A percentile compares a stretch with the other conserved stretches of the same genome.
These are phyloP conservation scores for Darevskia nairensis DNA, from an alignment of 2,797 vertebrate species.

Conservation along the genomic window DNA sequence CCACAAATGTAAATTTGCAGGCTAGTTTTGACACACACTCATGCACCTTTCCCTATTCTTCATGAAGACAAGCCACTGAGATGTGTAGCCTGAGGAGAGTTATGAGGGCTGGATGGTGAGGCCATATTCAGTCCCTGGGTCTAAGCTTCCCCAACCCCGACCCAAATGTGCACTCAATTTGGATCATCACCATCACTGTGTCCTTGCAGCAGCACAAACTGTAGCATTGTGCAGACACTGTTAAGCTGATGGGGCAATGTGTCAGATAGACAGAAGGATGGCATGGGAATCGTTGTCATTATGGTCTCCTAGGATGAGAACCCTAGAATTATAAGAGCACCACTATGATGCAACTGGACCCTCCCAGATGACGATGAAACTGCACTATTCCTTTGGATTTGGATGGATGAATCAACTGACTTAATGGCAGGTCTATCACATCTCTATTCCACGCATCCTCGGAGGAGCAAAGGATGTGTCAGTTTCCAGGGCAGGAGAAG, in stretches of 20 bases:
- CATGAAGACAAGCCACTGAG: too few relatives aligned
- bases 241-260: not conserved
- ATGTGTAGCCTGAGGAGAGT: too few relatives aligned
- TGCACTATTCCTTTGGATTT: not conserved
- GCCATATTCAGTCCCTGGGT: too few relatives aligned
- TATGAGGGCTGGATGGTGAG: too few relatives aligned
- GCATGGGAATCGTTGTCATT: not conserved
- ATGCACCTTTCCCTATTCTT: too few relatives aligned
- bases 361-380: not conserved
- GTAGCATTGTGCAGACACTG: not conserved
- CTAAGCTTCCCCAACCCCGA: not conserved
- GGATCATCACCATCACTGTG: too few relatives aligned
- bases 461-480: not conserved
- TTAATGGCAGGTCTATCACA: not conserved
- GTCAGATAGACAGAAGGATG: not conserved
- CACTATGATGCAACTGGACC: not conserved
- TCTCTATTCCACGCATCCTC: not conserved
- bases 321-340: not conserved
- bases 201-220: not conserved
- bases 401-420: not conserved
- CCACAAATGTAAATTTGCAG: too few relatives aligned
- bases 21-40: too few relatives aligned
- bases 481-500: not conserved
- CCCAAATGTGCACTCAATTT: not conserved
- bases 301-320: not conserved